These are phyloP conservation scores for Acanthornis magna DNA, from an alignment of 2,797 vertebrate genomes.

Conservation along the genomic window DNA sequence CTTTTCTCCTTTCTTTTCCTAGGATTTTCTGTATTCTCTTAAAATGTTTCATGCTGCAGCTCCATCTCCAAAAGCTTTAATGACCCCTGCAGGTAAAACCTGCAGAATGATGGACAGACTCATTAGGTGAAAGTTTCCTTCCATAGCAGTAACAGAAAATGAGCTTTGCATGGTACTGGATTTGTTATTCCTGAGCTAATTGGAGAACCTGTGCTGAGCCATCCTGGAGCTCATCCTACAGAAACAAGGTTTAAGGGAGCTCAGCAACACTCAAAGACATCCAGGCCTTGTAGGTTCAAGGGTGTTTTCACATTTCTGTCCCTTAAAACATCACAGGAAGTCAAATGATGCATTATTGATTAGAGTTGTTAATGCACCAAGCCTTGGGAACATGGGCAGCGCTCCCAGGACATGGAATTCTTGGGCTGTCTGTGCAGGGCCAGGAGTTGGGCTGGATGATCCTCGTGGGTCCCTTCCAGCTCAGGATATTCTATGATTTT, in stretches of 20 bases:
- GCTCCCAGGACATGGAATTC: neutral
- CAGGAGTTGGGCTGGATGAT: neutral
- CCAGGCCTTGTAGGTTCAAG: neutral
- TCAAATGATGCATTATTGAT: neutral
- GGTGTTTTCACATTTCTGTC: neutral
- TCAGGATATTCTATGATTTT: too few relatives aligned
- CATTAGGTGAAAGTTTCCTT: neutral
- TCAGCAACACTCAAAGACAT: accelerated
- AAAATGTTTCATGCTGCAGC: neutral
- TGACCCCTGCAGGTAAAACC: neutral
- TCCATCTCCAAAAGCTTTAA: neutral
- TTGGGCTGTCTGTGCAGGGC: neutral
- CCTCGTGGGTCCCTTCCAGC: neutral
- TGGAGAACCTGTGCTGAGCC: neutral
- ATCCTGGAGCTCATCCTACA: neutral
- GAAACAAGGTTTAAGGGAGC: neutral
- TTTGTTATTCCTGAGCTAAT: neutral
- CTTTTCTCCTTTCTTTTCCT: neutral
- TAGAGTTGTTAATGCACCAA: neutral
- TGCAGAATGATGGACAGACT: constrained; percentile 12
- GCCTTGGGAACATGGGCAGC: accelerated
- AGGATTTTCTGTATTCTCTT: neutral
- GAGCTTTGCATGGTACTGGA: neutral
- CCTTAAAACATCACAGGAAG: neutral
- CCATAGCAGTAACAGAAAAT: neutral